Evolutionary conservation across 1,140 invertebrate species (phyloP).

Genomic region (Aphelenchoides fujianensis): DNA sequence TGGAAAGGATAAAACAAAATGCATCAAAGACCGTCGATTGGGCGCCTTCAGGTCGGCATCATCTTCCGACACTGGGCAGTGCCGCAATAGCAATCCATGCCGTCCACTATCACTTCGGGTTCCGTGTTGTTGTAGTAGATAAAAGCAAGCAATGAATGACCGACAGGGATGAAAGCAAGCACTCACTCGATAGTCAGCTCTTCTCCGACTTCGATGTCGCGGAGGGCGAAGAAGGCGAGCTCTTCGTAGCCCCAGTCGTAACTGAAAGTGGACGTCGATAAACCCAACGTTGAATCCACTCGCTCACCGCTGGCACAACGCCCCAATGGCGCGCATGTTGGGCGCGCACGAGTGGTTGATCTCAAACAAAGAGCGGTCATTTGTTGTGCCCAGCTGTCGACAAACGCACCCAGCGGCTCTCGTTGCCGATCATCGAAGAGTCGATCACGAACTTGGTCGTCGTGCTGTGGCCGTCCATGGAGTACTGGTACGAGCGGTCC

Average conservation of each 20-base stretch:
- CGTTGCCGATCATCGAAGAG: not conserved
- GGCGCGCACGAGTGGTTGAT: not conserved
- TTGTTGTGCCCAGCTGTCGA: too few relatives aligned
- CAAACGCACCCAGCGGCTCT: not conserved
- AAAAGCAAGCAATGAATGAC: not conserved
- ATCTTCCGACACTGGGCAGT: not conserved
- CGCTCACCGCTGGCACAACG: not conserved
- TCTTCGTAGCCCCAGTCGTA: not conserved
- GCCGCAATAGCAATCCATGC: not conserved
- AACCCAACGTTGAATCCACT: not conserved
- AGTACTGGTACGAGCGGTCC: not conserved
- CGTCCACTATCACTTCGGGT: not conserved
- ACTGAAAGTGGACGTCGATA: not conserved
- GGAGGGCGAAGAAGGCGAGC: not conserved
- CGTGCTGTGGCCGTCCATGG: not conserved
- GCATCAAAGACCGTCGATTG: too few relatives aligned
- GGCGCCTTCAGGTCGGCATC: too few relatives aligned
- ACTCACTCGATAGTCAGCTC: not conserved
- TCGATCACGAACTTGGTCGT: not conserved
- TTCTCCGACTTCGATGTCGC: not conserved
- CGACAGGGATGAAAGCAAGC: not conserved
- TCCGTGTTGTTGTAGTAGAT: not conserved
- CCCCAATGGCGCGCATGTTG: not conserved
- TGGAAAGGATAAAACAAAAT: too few relatives aligned
- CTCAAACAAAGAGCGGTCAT: too few relatives aligned